These are phyloP conservation scores for Ciconia stormi DNA, from an alignment of 2,113 vertebrate genomes.

Conservation along the genomic window DNA sequence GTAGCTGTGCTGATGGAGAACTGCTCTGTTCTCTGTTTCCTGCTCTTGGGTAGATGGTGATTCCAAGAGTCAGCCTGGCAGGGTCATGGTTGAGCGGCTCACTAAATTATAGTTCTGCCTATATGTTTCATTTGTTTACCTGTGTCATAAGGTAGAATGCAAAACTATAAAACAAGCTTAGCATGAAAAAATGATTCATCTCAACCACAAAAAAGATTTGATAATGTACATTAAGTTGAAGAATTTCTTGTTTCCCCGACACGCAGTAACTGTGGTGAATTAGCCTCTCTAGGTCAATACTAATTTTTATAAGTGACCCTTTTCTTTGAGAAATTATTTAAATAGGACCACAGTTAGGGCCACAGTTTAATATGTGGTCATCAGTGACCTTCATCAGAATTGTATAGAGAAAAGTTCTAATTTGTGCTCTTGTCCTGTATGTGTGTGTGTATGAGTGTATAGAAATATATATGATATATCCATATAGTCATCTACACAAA, in stretches of 20 bases:
- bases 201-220: neutral
- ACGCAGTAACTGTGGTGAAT: fast-evolving
- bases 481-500: neutral
- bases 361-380: neutral
- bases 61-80: neutral
- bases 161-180: neutral
- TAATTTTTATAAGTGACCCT: neutral
- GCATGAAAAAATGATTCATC: neutral
- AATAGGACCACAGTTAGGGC: neutral
- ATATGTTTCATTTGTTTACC: neutral
- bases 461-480: neutral
- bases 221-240: neutral
- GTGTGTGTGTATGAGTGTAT: neutral
- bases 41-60: neutral
- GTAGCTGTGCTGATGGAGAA: too few species aligned
- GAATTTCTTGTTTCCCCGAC: neutral
- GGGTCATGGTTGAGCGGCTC: fast-evolving
- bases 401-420: neutral
- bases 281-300: neutral
- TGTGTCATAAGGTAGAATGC: neutral
- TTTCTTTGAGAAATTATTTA: neutral
- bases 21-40: neutral
- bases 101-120: neutral
- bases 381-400: neutral
- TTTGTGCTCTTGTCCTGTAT: neutral